These are phyloP conservation scores for Pelagia noctiluca DNA, from an alignment of 30 jellyfish, hydroid and myxozoan genomes.

Conservation along the genomic window DNA sequence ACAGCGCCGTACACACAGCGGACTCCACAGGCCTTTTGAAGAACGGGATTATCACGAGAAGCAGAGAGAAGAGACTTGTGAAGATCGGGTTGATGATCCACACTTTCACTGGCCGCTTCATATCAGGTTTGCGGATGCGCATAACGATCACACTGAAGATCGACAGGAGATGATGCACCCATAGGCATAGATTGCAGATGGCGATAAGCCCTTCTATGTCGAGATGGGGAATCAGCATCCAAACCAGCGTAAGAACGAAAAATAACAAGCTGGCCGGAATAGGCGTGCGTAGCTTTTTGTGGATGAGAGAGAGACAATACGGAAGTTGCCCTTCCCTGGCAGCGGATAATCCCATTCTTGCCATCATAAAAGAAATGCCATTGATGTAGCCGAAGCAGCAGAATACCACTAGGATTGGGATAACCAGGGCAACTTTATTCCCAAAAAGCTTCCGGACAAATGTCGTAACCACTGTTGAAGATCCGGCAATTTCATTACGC, in stretches of 20 bases:
- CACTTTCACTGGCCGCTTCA: constrained; percentile 58
- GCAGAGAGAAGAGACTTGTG: constrained; percentile 13
- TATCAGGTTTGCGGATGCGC: constrained; percentile 41
- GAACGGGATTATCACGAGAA: constrained; percentile 43
- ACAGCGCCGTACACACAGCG: background rate
- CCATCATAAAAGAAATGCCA: constrained; percentile 17
- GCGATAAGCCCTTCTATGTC: background rate
- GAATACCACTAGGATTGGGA: constrained; percentile 49
- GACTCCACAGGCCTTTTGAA: constrained; percentile 38
- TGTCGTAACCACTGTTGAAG: constrained; percentile 55
- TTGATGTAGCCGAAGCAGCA: constrained; percentile 52
- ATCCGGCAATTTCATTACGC: constrained; percentile 29
- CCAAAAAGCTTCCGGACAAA: constrained; percentile 46
- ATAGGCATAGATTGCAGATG: constrained; percentile 15
- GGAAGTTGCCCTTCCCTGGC: constrained; percentile 27
- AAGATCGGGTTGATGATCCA: constrained; percentile 51
- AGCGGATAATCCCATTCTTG: constrained; percentile 62
- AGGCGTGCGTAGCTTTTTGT: background rate
- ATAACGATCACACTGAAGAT: no score
- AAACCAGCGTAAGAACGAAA: constrained; percentile 14
- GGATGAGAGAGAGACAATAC: background rate
- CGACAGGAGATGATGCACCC: background rate
- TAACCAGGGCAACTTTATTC: constrained; percentile 15
- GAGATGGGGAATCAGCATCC: constrained; percentile 17
- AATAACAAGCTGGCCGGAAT: constrained; percentile 56